Conservation (phyloP, 2,113 vertebrate species). For the Tursiops truncatus region DNA sequence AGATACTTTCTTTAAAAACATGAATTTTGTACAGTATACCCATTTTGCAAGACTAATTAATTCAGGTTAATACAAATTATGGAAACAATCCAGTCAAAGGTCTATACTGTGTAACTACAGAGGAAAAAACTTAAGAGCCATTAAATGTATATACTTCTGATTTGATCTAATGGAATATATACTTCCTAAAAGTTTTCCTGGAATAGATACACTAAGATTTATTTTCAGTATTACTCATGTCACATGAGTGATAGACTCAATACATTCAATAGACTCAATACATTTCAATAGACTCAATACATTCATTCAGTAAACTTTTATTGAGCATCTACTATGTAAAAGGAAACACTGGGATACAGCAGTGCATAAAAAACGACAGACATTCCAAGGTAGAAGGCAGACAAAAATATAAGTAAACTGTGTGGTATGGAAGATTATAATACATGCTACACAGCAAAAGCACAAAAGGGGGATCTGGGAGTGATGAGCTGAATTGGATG, state of each 20-base stretch:
- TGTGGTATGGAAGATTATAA: not conserved
- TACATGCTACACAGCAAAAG: not conserved
- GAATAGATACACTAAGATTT: not conserved
- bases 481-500: not conserved
- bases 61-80: not conserved
- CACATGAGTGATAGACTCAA: not conserved
- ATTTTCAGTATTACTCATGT: constrained; percentile 13
- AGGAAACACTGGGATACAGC: not conserved
- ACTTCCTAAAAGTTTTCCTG: not conserved
- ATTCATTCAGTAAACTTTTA: constrained; percentile 8
- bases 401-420: not conserved
- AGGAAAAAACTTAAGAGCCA: not conserved
- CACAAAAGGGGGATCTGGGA: not conserved
- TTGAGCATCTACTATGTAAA: not conserved
- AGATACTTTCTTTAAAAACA: not conserved
- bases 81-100: not conserved
- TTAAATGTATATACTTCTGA: constrained; percentile 18
- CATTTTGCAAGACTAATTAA: not conserved
- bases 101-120: not conserved
- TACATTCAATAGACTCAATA: not conserved
- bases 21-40: not conserved
- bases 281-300: not conserved
- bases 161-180: not conserved
- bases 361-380: not conserved
- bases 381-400: not conserved